phyloP scores from a whole-genome alignment of 1,140 invertebrate genomes.

The Cotesia glomerata region DNA sequence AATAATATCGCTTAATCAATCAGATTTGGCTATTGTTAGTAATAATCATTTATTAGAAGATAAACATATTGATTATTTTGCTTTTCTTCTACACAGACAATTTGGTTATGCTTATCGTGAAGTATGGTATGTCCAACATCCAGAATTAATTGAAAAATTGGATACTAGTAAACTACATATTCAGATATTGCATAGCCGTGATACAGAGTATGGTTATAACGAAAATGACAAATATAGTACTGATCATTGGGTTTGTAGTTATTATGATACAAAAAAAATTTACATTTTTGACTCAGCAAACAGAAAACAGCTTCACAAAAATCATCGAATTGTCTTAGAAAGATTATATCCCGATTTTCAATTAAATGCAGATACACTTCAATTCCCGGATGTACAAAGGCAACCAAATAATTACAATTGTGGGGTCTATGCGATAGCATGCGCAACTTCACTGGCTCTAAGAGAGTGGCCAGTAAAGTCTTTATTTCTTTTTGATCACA shows the following conservation, averaged over 20 bases:
- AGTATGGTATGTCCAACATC: neutral
- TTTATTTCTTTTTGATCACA: neutral
- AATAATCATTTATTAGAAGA: neutral
- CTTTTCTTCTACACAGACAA: neutral
- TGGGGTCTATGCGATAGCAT: constrained; percentile 30
- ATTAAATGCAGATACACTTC: neutral
- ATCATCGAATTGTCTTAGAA: constrained; percentile 18
- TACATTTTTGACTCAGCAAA: constrained; percentile 33
- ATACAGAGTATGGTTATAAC: neutral
- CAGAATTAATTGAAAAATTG: neutral
- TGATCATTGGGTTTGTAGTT: constrained; percentile 28
- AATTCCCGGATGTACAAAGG: constrained; percentile 9
- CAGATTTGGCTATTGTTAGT: neutral
- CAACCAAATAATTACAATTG: constrained; percentile 27
- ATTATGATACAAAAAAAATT: constrained; percentile 27
- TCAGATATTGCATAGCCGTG: neutral
- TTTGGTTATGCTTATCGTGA: neutral
- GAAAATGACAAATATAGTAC: neutral
- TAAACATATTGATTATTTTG: neutral
- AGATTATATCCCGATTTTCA: constrained; percentile 19
- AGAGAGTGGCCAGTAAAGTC: neutral
- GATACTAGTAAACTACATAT: neutral
- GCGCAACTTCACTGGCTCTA: constrained; percentile 13
- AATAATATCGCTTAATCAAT: neutral
- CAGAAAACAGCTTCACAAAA: constrained; percentile 14